Evolutionary conservation across 2,888 invertebrate genomes (phyloP), one percentile per base, ranked within the genome.

Genomic region (Coelopa pilipes): DNA sequence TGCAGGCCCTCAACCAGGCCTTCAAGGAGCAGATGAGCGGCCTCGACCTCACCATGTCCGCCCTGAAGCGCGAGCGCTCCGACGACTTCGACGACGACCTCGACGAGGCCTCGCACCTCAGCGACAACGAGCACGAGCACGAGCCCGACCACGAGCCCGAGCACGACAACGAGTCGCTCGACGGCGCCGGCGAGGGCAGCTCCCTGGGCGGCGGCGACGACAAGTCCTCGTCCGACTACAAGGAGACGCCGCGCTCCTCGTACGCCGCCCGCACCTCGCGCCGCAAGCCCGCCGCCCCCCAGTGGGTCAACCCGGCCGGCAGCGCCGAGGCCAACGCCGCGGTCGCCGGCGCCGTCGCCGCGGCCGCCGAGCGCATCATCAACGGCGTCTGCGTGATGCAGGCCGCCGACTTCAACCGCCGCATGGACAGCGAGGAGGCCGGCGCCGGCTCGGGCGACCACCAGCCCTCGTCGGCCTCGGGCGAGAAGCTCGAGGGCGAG

Each of bases 281-380:
- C 77, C 91, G 98, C 82, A 98, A 98, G 89, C 96, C 97, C 0
- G 97, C 96, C 1, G 97, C 97, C 71, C 98, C 98, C 1, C 97
- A 98, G 88, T 97, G 98, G 96, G 96, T 98, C 5, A 97, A 97
- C 87, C 98, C 98, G 0, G 85, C 85, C 94, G 55, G 55, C 83
- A 94, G 94, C 83, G 89, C 89, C 69, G 77, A 75, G 21, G 76
- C 75, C 13, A 77, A 73, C 0, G 76, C 78, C 0, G 77, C 76
- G 7, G 47, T 66, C 12, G 72, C 70, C 4, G 76, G 69, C 0
- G 74, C 72, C 3, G 75, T 55, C 4, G 76, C 74, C 0, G 74
- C 73, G 2, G 76, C 72, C 1, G 88, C 86, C 83, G 89, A 88
- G 82, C 95, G 95, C 84, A 95, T 96, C 45, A 96, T 96, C 83